Evolutionary conservation across 2,888 invertebrate species (phyloP).

Genomic region (Rhamphomyia laevipes): DNA sequence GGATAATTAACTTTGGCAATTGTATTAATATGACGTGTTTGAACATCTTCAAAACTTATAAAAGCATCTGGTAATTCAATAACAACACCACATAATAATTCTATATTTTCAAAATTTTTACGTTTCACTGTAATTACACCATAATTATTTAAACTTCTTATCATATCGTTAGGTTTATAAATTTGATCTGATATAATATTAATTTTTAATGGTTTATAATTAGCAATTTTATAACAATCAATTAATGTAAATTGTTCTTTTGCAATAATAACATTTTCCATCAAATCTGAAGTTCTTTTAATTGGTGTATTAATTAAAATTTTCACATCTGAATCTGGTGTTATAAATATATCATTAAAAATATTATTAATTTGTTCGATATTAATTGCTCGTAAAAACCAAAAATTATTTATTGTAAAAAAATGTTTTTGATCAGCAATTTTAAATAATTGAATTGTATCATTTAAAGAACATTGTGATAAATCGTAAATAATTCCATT

Average conservation of each 20-base stretch:
- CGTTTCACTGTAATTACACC: conserved; percentile 28
- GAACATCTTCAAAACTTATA: conserved; percentile 31
- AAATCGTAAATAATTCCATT: not conserved
- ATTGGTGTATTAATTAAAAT: conserved; percentile 23
- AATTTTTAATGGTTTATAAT: conserved; percentile 21
- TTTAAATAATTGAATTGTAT: not conserved
- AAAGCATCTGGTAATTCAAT: conserved; percentile 35
- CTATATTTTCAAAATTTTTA: conserved; percentile 29
- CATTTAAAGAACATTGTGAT: not conserved
- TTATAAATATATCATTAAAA: conserved; percentile 2
- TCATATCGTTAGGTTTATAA: conserved; percentile 14
- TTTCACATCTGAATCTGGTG: conserved; percentile 19
- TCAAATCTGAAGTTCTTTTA: conserved; percentile 21
- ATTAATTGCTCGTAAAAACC: conserved; percentile 23
- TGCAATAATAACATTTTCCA: conserved; percentile 18
- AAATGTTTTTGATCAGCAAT: conserved; percentile 25
- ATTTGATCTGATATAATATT: conserved; percentile 16
- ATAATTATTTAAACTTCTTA: conserved; percentile 19
- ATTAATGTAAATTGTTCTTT: conserved; percentile 13
- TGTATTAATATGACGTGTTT: conserved; percentile 34
- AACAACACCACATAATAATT: conserved; percentile 30
- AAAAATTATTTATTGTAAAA: conserved; percentile 31
- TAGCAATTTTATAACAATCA: conserved; percentile 30
- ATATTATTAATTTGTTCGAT: not conserved
- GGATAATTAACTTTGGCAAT: conserved; percentile 38